A percentile compares a stretch with the other conserved stretches of the same genome.
phyloP scores from a whole-genome alignment of 2,797 vertebrate genomes.

The Columba guinea region DNA sequence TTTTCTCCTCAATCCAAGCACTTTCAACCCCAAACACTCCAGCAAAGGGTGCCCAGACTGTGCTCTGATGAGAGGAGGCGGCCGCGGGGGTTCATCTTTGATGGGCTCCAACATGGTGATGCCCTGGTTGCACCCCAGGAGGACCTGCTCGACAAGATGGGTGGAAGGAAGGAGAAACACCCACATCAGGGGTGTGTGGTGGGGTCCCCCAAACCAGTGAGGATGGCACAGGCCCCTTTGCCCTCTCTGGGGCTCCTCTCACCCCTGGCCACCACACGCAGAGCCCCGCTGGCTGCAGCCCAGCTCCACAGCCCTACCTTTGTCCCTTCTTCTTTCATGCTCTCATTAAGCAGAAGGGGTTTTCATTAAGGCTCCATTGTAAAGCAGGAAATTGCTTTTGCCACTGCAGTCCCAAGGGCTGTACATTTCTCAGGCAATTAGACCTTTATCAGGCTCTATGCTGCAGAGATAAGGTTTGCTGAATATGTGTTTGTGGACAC shows the following conservation, averaged over 20 bases:
- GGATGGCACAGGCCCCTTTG: background rate
- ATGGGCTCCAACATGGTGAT: rapidly evolving
- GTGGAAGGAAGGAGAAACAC: background rate
- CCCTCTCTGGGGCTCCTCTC: background rate
- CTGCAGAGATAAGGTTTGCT: slow-evolving; percentile 6
- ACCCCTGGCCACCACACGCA: rapidly evolving
- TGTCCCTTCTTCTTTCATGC: background rate
- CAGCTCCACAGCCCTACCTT: background rate
- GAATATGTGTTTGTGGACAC: background rate
- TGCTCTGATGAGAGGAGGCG: rapidly evolving
- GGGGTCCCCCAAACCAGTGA: rapidly evolving
- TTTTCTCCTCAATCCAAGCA: background rate
- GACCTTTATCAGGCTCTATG: background rate
- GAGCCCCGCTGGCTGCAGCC: background rate
- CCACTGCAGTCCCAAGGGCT: background rate
- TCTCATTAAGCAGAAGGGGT: background rate
- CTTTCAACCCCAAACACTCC: background rate
- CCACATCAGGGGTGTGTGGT: rapidly evolving
- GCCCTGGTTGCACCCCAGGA: background rate
- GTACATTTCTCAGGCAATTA: background rate
- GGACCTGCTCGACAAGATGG: background rate
- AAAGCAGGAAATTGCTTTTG: slow-evolving; percentile 42
- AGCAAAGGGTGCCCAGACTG: background rate
- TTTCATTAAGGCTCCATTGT: background rate
- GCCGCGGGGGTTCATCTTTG: rapidly evolving